Evolutionary conservation across 2,797 vertebrate species (phyloP).

Genomic region (Gallinago stenura): DNA sequence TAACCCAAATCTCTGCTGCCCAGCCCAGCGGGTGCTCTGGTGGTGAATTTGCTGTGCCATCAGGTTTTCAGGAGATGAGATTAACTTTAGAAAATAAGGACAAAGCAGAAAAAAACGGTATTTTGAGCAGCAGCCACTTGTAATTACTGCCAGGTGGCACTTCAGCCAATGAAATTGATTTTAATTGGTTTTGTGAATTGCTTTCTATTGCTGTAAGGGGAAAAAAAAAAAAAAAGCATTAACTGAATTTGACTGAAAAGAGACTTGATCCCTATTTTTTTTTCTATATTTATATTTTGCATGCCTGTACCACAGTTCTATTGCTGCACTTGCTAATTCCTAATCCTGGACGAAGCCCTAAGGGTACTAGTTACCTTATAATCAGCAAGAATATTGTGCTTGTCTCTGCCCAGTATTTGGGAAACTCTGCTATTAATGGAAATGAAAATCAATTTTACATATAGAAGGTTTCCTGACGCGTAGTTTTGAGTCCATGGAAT

Average conservation of each 20-base stretch:
- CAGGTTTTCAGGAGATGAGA: not conserved
- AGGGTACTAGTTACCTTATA: not conserved
- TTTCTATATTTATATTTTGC: not conserved
- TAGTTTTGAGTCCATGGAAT: not conserved
- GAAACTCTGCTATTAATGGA: not conserved
- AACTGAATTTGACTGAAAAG: not conserved
- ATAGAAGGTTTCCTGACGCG: not conserved
- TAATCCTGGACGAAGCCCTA: not conserved
- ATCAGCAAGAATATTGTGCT: not conserved
- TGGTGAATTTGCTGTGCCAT: not conserved
- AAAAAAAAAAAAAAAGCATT: not conserved
- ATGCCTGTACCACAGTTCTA: not conserved
- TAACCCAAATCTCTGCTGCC: not conserved
- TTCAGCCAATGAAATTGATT: not conserved
- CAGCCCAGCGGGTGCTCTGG: not conserved
- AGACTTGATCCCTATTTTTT: not conserved
- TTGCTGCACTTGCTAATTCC: not conserved
- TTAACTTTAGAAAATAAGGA: not conserved
- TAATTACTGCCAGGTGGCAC: not conserved
- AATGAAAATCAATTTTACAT: not conserved
- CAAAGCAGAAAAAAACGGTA: not conserved
- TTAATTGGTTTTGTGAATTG: not conserved
- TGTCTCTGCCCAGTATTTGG: not conserved
- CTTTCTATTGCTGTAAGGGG: not conserved
- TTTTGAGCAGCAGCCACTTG: not conserved